Evolutionary conservation across 37 sponge, comb jelly and placozoan species (phyloP).

Genomic region (Amphimedon queenslandica): DNA sequence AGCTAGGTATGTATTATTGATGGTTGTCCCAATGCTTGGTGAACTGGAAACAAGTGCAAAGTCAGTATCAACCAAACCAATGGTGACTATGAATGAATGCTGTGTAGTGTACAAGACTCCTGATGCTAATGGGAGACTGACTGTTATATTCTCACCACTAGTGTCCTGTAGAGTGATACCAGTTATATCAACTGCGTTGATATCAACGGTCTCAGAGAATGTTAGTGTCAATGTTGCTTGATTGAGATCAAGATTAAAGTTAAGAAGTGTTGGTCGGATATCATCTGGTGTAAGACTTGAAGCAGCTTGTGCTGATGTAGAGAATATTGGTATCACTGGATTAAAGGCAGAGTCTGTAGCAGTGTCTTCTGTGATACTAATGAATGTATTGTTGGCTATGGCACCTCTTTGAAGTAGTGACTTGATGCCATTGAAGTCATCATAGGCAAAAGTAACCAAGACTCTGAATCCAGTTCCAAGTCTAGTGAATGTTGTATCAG

Average conservation of each 20-base stretch:
- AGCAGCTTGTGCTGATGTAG: slow-evolving; percentile 20
- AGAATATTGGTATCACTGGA: slow-evolving; percentile 32
- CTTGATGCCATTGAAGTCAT: slow-evolving; percentile 75
- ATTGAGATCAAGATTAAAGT: slow-evolving; percentile 65
- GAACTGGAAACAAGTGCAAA: slow-evolving; percentile 38
- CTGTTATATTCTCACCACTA: slow-evolving; percentile 22
- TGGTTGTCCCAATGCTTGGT: slow-evolving; percentile 38
- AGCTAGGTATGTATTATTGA: slow-evolving; percentile 53
- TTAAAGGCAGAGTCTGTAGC: slow-evolving; percentile 64
- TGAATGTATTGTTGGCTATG: slow-evolving; percentile 62
- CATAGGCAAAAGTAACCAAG: slow-evolving; percentile 10
- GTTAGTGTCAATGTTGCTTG: slow-evolving; percentile 56
- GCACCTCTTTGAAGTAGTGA: slow-evolving; percentile 48
- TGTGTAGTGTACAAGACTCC: slow-evolving; percentile 28
- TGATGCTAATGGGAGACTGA: slow-evolving; percentile 31
- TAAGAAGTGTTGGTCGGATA: slow-evolving; percentile 26
- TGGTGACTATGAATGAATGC: slow-evolving; percentile 37
- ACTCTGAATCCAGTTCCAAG: slow-evolving; percentile 23
- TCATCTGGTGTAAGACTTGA: slow-evolving; percentile 25
- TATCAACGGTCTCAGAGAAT: slow-evolving; percentile 69
- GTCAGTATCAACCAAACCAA: slow-evolving; percentile 68
- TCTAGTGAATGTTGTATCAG: slow-evolving; percentile 21
- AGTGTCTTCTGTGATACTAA: slow-evolving; percentile 27
- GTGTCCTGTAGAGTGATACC: slow-evolving; percentile 55
- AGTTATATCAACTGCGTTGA: slow-evolving; percentile 34